Base-by-base conservation (phyloP, 2,888 invertebrate genomes). In the Microplitis manilae region DNA sequence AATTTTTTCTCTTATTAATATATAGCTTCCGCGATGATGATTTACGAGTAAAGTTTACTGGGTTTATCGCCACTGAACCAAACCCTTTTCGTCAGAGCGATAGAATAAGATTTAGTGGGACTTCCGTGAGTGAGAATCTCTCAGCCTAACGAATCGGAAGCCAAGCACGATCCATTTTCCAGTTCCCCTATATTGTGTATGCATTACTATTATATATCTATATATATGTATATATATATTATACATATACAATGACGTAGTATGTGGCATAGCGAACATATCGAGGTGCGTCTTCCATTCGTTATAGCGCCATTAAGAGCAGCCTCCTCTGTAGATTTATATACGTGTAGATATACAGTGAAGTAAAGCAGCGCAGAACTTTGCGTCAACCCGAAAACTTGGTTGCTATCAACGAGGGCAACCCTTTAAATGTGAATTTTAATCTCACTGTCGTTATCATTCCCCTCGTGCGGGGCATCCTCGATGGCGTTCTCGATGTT, bases 361-460 rank as follows among this genome's bases (percentile, higher is more conserved):
- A 13, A 50, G 50, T 50, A 50, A 13, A 8, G 50, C 9, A 13
- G 50, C 13, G 50, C 8, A 50, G 50, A 13, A 13, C 13, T 30
- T 30, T 1, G 30, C 13, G 50, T 13, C 50, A 50, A 50, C 8
- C 78, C 74, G 77, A 79, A 81, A 80, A 80, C 73, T 70, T 61
- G 69, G 62, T 61, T 61, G 64, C 69, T 20, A 41, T 67, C 50
- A 13, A 50, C 50, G 50, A 50, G 13, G 50, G 50, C 79, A 80
- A 79, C 81, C 81, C 83, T 81, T 78, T 80, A 30, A 30, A 78
- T 80, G 78, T 77, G 81, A 81, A 82, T 84, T 84, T 84, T 83
- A 84, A 85, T 85, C 83, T 83, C 81, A 77, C 78, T 75, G 75
- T 80, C 80, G 78, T 72, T 76, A 71, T 71, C 70, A 62, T 65